A percentile compares a stretch with the other conserved stretches of the same genome.
These are phyloP conservation scores for Ceraclea dissimilis DNA, from an alignment of 2,888 invertebrate species.

Conservation along the genomic window DNA sequence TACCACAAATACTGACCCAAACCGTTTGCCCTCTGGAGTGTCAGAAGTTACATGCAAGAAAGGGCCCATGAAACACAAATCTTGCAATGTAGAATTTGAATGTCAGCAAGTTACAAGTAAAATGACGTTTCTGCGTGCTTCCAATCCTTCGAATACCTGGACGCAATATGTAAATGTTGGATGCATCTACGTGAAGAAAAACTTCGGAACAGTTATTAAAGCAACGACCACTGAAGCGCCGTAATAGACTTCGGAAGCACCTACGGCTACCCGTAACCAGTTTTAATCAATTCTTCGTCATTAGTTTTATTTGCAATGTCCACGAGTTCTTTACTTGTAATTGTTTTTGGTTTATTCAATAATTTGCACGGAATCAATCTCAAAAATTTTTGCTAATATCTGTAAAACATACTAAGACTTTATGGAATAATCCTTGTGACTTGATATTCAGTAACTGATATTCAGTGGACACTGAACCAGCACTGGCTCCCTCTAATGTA, in stretches of 20 bases:
- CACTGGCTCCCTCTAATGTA: slow-evolving; percentile 20
- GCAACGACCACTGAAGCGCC: no score
- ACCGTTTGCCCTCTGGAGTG: slow-evolving; percentile 13
- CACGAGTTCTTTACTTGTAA: slow-evolving; percentile 28
- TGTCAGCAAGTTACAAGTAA: not conserved
- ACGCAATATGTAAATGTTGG: not conserved
- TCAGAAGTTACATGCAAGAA: slow-evolving; percentile 31
- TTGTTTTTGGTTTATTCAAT: not conserved
- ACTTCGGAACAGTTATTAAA: no score
- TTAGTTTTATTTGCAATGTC: not conserved
- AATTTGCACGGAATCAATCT: not conserved
- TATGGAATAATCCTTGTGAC: slow-evolving; percentile 16
- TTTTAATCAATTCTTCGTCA: not conserved
- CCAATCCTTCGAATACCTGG: not conserved
- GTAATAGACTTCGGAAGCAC: no score
- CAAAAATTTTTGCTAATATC: slow-evolving; percentile 2
- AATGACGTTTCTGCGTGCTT: not conserved
- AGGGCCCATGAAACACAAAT: not conserved
- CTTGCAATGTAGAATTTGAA: slow-evolving; percentile 5
- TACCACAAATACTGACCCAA: slow-evolving; percentile 8
- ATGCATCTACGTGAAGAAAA: not conserved
- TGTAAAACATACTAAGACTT: slow-evolving; percentile 12
- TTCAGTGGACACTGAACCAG: slow-evolving; percentile 20
- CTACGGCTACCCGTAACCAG: not conserved
- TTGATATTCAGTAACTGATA: slow-evolving; percentile 18